Percentiles rank a stretch among this genome's conserved stretches.
phyloP scores from a whole-genome alignment of 2,888 invertebrate species.

The Pristionchus entomophagus region DNA sequence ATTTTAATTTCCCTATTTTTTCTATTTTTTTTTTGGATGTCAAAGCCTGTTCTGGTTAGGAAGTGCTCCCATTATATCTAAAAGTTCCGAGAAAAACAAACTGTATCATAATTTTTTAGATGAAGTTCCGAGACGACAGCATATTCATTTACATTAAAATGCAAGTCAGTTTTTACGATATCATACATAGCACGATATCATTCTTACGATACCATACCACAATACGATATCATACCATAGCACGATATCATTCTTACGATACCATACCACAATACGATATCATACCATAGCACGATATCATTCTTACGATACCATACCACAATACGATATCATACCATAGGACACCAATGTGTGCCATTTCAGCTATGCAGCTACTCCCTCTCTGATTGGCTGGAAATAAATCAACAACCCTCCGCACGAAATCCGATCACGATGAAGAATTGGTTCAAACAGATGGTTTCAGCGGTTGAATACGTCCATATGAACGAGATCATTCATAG shows the following conservation, averaged over 20 bases:
- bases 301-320: background rate
- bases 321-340: background rate
- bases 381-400: background rate
- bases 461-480: background rate
- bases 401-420: background rate
- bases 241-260: background rate
- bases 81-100: too few relatives aligned
- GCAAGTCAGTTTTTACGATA: background rate
- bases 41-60: too few relatives aligned
- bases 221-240: background rate
- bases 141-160: background rate
- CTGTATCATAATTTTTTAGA: background rate
- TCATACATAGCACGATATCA: background rate
- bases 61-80: too few relatives aligned
- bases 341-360: background rate
- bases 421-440: background rate
- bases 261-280: too few relatives aligned
- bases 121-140: background rate
- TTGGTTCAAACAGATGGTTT: background rate
- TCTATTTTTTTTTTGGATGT: too few relatives aligned
- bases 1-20: too few relatives aligned
- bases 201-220: too few relatives aligned
- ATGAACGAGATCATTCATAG: background rate
- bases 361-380: background rate
- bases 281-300: background rate